Conservation (phyloP, 2,888 invertebrate species). For the Quadroppia sp. region DNA sequence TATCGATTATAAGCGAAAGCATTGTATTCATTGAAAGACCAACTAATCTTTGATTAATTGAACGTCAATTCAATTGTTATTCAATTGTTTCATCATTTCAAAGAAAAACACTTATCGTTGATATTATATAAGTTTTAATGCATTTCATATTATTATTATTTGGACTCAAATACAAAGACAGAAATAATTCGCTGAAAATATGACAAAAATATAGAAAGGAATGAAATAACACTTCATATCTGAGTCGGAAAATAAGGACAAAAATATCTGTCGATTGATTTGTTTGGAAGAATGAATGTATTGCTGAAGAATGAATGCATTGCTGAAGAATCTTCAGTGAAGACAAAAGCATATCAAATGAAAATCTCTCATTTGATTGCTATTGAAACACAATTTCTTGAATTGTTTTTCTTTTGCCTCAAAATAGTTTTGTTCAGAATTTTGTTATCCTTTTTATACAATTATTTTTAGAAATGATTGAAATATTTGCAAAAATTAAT, state of each 20-base stretch:
- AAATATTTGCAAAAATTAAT: too few relatives aligned
- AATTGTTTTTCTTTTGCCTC: background rate
- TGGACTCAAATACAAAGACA: too few relatives aligned
- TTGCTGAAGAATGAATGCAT: background rate
- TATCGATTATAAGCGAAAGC: too few relatives aligned
- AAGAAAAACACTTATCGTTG: background rate
- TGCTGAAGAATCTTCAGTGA: background rate
- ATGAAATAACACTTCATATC: slow-evolving; percentile 1
- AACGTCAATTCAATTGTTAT: too few relatives aligned
- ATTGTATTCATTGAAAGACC: too few relatives aligned
- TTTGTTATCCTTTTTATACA: background rate
- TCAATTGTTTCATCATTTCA: too few relatives aligned
- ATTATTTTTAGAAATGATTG: background rate
- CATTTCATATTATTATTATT: background rate
- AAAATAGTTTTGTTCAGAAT: too few relatives aligned
- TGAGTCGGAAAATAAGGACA: slow-evolving; percentile 6
- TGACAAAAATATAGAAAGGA: too few relatives aligned
- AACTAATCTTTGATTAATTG: too few relatives aligned
- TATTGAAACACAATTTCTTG: background rate
- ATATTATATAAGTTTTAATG: background rate
- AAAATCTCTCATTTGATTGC: background rate
- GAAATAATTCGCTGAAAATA: too few relatives aligned
- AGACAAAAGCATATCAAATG: background rate
- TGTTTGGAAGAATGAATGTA: background rate
- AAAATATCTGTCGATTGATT: slow-evolving; percentile 4